Conservation (phyloP, 2,797 vertebrate species). For the Lycodopsis pacificus region DNA sequence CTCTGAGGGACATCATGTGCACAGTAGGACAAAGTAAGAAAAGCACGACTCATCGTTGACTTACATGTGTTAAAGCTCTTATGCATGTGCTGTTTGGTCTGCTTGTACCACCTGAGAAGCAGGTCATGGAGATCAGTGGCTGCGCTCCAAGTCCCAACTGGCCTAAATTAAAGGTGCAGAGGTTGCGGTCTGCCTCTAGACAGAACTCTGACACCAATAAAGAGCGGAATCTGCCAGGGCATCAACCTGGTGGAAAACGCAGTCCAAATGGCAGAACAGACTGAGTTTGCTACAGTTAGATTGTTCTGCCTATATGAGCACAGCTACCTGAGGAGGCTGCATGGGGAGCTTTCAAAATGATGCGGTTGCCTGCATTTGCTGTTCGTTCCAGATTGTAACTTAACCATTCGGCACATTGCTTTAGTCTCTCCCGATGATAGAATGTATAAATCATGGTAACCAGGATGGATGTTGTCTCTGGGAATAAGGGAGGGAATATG, state of each 20-base stretch:
- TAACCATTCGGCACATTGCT: constrained; percentile 37
- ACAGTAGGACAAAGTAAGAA: constrained; percentile 69
- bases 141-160: constrained; percentile 57
- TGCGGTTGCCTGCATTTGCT: constrained; percentile 8
- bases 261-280: constrained; percentile 60
- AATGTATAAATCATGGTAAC: constrained; percentile 62
- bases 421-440: constrained; percentile 47
- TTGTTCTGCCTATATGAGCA: constrained; percentile 33
- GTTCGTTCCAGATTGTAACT: constrained; percentile 27
- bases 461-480: constrained; percentile 66
- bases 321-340: constrained; percentile 37
- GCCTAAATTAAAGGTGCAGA: constrained; percentile 65
- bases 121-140: constrained; percentile 69
- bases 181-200: constrained; percentile 62
- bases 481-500: constrained; percentile 58
- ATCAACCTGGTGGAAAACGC: constrained; percentile 57
- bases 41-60: constrained; percentile 67
- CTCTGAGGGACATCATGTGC: constrained; percentile 65
- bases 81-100: constrained; percentile 66
- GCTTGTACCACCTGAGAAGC: constrained; percentile 69
- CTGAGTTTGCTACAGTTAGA: constrained; percentile 47
- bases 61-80: constrained; percentile 77
- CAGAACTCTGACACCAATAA: constrained; percentile 70
- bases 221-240: constrained; percentile 55
- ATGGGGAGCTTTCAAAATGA: constrained; percentile 35